Evolutionary conservation across 2,888 invertebrate genomes (phyloP), one percentile per base, ranked within the genome.

Genomic region (Crematogaster levior): DNA sequence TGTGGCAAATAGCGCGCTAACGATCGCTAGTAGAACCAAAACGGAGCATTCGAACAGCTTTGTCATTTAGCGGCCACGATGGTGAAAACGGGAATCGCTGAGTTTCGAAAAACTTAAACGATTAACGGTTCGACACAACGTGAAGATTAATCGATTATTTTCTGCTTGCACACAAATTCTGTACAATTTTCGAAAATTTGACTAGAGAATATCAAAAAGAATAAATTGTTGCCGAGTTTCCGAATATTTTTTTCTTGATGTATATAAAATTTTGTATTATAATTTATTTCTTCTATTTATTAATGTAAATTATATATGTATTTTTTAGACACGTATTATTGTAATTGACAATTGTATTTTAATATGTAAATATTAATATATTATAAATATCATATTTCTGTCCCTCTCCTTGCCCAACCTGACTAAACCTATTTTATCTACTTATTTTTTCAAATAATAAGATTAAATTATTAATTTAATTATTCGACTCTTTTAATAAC

Each of bases 61-160:
- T 75, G 81, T 81, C 81, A 81, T 77, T 81, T 77, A 63, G 77
- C 46, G 63, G n/a, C 30, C 43, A 18, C 48, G 46, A 9, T 43
- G 24, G 7, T 18, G 48, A 40, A 15, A 75, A 46, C 15, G 40
- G 34, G 12, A 40, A 40, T 21, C 21, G 53, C 53, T 37, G 53
- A 56, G 53, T 18, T 46, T 21, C n/a, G 37, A n/a, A 30, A 43
- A 65, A 65, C 27, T 65, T 43, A 27, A 27, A 9, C 18, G 27
- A 10, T 43, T 27, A 15, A 53, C 56, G 51, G 18, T 30, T n/a
- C 73, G 40, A 37, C 24, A 80, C 73, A 75, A 84, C 77, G 81
- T 34, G 58, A 73, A 21, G 15, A 40, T 46, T 81, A 74, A 68
- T 82, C 74, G 63, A 86, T 90, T 90, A 87, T 87, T 84, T 75